These are phyloP conservation scores for Philypnodon macrostomus DNA, from an alignment of 2,797 vertebrate species.

Conservation along the genomic window DNA sequence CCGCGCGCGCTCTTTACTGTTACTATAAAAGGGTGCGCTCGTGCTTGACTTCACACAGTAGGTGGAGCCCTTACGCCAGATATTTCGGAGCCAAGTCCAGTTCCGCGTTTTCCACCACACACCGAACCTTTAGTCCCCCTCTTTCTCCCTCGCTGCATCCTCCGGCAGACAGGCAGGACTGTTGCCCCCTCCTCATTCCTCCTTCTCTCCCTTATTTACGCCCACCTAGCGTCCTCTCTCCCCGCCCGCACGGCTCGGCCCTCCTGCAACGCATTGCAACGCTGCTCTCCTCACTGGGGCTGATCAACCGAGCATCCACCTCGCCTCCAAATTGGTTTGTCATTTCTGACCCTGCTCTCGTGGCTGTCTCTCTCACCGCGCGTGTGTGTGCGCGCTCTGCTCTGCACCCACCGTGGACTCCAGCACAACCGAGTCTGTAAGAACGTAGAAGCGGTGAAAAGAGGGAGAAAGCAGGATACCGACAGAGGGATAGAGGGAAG, in stretches of 20 bases:
- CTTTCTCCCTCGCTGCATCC: constrained; percentile 56
- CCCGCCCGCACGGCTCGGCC: constrained; percentile 45
- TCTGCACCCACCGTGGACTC: constrained; percentile 52
- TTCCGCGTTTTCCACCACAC: constrained; percentile 66
- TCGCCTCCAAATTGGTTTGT: constrained; percentile 78
- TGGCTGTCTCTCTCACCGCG: constrained; percentile 18
- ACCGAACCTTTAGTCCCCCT: constrained; percentile 43
- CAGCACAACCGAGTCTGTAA: constrained; percentile 51
- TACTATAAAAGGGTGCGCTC: constrained; percentile 4
- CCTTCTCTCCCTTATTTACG: constrained; percentile 16
- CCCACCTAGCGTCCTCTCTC: constrained; percentile 36
- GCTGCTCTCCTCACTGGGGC: constrained; percentile 56
- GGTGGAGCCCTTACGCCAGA: constrained; percentile 76
- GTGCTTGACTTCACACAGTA: constrained; percentile 57
- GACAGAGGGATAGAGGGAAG: constrained; percentile 47
- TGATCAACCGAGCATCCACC: constrained; percentile 67
- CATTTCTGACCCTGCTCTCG: constrained; percentile 71
- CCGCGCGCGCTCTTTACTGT: background rate
- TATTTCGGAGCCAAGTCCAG: constrained; percentile 60
- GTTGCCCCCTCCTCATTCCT: constrained; percentile 46
- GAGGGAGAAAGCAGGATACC: constrained; percentile 30
- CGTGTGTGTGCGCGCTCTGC: constrained; percentile 31
- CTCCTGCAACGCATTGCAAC: constrained; percentile 52
- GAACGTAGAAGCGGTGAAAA: constrained; percentile 49
- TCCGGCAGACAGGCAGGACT: constrained; percentile 62